These are phyloP conservation scores for Rhizoglyphus robini DNA, from an alignment of 1,140 invertebrate species.

Conservation along the genomic window DNA sequence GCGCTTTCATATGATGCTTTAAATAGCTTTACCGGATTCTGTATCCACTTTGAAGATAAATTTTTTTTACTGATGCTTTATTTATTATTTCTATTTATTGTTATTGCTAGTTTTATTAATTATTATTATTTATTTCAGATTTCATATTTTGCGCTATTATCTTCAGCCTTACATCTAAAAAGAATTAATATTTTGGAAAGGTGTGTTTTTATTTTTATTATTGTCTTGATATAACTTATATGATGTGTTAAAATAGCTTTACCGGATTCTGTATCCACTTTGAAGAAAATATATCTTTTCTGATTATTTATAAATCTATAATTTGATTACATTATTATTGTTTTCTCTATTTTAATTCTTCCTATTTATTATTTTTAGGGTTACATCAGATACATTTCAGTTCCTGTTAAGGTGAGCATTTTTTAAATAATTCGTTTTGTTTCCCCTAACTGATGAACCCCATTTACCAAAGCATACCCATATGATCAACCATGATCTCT, in stretches of 20 bases:
- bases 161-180: too few relatives aligned
- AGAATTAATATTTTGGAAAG: background rate
- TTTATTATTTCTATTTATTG: too few relatives aligned
- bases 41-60: background rate
- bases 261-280: slow-evolving; percentile 10
- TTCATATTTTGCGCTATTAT: too few relatives aligned
- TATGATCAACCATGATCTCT: slow-evolving; percentile 1
- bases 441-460: background rate
- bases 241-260: slow-evolving; percentile 6
- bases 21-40: slow-evolving; percentile 10
- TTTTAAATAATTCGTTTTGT: background rate
- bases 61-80: background rate
- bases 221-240: background rate
- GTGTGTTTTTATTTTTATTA: background rate
- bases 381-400: background rate
- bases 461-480: background rate
- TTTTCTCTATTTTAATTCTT: too few relatives aligned
- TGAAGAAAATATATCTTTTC: background rate
- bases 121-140: too few relatives aligned
- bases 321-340: too few relatives aligned
- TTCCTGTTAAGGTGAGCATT: background rate
- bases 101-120: too few relatives aligned
- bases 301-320: background rate
- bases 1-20: background rate
- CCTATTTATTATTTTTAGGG: background rate